Evolutionary conservation across 2,888 invertebrate genomes (phyloP).

Genomic region (Papilio gigon): DNA sequence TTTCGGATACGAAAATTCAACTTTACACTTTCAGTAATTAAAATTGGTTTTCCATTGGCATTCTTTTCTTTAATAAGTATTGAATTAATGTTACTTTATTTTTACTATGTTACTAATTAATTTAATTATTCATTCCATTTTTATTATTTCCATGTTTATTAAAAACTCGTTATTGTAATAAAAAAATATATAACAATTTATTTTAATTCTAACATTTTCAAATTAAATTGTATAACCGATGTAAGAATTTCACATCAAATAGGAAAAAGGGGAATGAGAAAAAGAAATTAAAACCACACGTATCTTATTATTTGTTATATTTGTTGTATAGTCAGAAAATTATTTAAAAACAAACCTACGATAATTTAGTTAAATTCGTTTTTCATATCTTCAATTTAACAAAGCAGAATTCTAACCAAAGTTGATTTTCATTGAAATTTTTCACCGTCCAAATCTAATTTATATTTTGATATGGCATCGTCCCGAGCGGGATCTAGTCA

Average conservation of each 20-base stretch:
- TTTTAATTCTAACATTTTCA: background rate
- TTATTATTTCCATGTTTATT: constrained; percentile 72
- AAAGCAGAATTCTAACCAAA: background rate
- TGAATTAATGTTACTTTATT: constrained; percentile 80
- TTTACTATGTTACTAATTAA: constrained; percentile 77
- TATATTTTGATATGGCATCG: constrained; percentile 32
- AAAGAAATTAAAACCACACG: too few relatives aligned
- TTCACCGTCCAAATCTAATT: constrained; percentile 36
- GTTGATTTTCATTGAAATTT: constrained; percentile 37
- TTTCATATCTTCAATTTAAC: background rate
- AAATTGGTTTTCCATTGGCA: constrained; percentile 68
- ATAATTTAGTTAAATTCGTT: too few relatives aligned
- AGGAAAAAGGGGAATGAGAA: constrained; percentile 16
- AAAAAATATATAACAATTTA: constrained; percentile 46
- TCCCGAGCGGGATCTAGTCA: constrained; percentile 33
- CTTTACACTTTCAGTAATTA: constrained; percentile 63
- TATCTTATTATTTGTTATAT: too few relatives aligned
- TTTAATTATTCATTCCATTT: constrained; percentile 77
- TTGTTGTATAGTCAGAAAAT: too few relatives aligned
- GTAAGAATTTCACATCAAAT: background rate
- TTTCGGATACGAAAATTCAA: constrained; percentile 70
- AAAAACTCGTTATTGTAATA: constrained; percentile 65
- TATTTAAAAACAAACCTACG: background rate
- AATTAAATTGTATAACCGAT: too few relatives aligned
- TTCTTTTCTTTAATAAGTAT: constrained; percentile 68